Percentiles rank a stretch among this genome's conserved stretches.
Evolutionary conservation across 2,797 vertebrate genomes (phyloP).

Genomic region (Neopelma chrysocephalum): DNA sequence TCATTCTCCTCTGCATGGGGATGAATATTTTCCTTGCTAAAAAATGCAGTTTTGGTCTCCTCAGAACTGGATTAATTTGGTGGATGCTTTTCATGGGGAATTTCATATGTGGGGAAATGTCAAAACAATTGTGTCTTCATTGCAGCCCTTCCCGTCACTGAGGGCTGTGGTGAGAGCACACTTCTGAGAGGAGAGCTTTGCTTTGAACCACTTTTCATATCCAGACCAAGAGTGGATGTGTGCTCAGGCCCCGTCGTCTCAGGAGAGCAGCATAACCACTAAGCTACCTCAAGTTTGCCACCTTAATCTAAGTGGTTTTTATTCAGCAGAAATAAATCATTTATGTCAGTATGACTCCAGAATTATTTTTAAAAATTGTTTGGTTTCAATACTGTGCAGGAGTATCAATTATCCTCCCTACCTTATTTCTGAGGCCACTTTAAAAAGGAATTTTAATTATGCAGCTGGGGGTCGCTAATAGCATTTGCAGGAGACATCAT

Average conservation of each 20-base stretch:
- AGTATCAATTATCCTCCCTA: not conserved
- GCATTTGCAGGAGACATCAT: not conserved
- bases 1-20: conserved; percentile 18
- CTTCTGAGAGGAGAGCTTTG: conserved; percentile 10
- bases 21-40: conserved; percentile 33
- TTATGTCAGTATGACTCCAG: conserved; percentile 38
- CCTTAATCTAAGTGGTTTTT: conserved; percentile 62
- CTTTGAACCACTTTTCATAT: conserved; percentile 26
- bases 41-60: conserved; percentile 48
- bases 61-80: conserved; percentile 18
- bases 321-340: conserved; percentile 53
- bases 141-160: not conserved
- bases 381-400: not conserved
- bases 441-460: conserved; percentile 37
- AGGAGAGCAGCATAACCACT: conserved; percentile 55
- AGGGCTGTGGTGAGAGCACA: conserved; percentile 25
- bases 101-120: not conserved
- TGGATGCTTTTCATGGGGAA: conserved; percentile 13
- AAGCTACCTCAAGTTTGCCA: conserved; percentile 55
- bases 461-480: not conserved
- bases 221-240: not conserved
- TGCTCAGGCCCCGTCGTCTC: not conserved
- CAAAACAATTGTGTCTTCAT: conserved; percentile 40
- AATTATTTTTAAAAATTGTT: conserved; percentile 39
- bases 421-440: not conserved